Conservation (phyloP, 1,140 invertebrate genomes). For the Tyrophagus putrescentiae region DNA sequence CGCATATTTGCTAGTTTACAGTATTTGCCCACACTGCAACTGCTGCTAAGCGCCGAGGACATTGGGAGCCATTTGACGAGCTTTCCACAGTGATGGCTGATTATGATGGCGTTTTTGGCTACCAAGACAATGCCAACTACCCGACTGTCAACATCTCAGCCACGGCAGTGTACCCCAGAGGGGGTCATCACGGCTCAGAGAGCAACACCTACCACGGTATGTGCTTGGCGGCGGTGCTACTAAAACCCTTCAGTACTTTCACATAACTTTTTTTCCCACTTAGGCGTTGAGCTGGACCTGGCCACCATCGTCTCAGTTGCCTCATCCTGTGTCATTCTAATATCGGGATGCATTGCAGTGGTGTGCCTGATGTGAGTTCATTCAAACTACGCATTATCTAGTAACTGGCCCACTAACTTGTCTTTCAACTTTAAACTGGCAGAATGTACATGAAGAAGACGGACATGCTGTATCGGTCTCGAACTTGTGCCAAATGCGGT, state of each 20-base stretch:
- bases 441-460: constrained; percentile 20
- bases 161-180: neutral
- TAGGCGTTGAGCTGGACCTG: constrained; percentile 23
- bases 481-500: constrained; percentile 21
- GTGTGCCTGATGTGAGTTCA: constrained; percentile 25
- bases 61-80: neutral
- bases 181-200: neutral
- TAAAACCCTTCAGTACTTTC: too few species aligned
- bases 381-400: neutral
- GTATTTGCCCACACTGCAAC: too few species aligned
- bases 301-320: constrained; percentile 28
- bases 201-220: neutral
- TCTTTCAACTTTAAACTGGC: neutral
- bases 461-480: constrained; percentile 11
- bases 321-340: constrained; percentile 27
- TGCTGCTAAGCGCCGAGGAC: too few species aligned
- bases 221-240: too few species aligned
- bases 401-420: neutral
- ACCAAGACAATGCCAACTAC: neutral
- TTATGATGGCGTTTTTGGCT: constrained; percentile 3
- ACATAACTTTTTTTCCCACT: neutral
- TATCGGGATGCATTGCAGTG: constrained; percentile 27
- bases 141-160: neutral
- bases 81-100: neutral
- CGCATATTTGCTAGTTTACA: neutral